These are phyloP conservation scores for Montifringilla adamsi DNA, from an alignment of 2,113 vertebrate species.

Conservation along the genomic window DNA sequence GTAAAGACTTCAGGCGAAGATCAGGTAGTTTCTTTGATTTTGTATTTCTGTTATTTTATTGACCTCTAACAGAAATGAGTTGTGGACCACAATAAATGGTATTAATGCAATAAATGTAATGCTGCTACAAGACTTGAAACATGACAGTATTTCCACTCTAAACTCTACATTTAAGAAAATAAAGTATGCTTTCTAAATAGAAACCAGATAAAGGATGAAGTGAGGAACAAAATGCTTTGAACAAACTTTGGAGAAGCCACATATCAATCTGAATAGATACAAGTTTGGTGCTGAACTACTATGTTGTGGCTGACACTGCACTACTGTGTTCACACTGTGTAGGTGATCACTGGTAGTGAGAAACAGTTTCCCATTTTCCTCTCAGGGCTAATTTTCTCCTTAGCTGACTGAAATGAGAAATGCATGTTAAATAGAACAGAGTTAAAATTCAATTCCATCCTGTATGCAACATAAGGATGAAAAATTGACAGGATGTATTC, in stretches of 20 bases:
- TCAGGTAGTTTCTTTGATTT: not conserved
- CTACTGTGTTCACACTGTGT: not conserved
- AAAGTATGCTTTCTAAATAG: not conserved
- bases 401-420: not conserved
- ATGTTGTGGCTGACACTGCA: not conserved
- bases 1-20: not conserved
- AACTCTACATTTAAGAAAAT: not conserved
- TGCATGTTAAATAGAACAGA: not conserved
- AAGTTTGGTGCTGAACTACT: not conserved
- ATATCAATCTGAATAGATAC: not conserved
- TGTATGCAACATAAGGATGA: not conserved
- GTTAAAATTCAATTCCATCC: not conserved
- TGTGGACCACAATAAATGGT: not conserved
- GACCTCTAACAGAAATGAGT: not conserved
- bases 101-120: not conserved
- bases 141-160: constrained; percentile 11
- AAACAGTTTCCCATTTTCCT: not conserved
- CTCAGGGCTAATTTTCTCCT: not conserved
- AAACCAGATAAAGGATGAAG: not conserved
- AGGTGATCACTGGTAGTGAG: not conserved
- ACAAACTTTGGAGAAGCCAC: not conserved
- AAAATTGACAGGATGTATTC: not conserved
- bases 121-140: not conserved
- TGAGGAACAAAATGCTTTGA: not conserved
- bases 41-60: not conserved